Percentiles rank a stretch among this genome's conserved stretches.
Conservation (phyloP, 1,140 invertebrate genomes). For the Arctopsyche grandis region DNA sequence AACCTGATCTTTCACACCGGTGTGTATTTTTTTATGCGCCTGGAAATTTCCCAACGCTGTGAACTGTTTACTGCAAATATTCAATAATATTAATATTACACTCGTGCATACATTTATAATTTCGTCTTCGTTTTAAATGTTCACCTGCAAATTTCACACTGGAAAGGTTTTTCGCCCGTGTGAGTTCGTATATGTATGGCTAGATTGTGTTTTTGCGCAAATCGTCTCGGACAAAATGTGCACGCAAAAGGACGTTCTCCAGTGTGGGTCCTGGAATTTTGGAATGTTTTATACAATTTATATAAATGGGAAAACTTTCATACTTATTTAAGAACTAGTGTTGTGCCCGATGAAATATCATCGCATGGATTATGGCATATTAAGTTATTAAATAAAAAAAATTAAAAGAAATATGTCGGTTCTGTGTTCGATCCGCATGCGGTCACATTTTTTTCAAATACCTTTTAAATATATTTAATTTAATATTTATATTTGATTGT, state of each 20-base stretch:
- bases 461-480: too few relatives aligned
- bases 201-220: slow-evolving; percentile 88
- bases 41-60: slow-evolving; percentile 70
- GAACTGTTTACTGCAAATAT: slow-evolving; percentile 67
- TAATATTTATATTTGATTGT: too few relatives aligned
- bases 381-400: too few relatives aligned
- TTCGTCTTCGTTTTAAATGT: not conserved
- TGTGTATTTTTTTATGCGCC: slow-evolving; percentile 69
- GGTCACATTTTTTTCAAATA: too few relatives aligned
- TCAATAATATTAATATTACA: not conserved
- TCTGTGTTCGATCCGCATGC: too few relatives aligned
- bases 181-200: slow-evolving; percentile 85
- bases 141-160: slow-evolving; percentile 81
- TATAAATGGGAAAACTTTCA: too few relatives aligned
- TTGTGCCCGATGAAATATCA: too few relatives aligned
- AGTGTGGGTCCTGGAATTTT: slow-evolving; percentile 66
- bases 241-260: slow-evolving; percentile 76
- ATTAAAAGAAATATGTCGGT: too few relatives aligned
- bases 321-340: too few relatives aligned
- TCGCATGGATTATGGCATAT: too few relatives aligned
- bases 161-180: slow-evolving; percentile 82
- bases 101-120: not conserved
- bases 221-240: slow-evolving; percentile 78
- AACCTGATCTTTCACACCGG: slow-evolving; percentile 70
- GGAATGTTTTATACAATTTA: not conserved